Percentiles rank a stretch among this genome's conserved stretches.
phyloP scores from a whole-genome alignment of 2,888 invertebrate genomes.

The Leptodirus hochenwartii region DNA sequence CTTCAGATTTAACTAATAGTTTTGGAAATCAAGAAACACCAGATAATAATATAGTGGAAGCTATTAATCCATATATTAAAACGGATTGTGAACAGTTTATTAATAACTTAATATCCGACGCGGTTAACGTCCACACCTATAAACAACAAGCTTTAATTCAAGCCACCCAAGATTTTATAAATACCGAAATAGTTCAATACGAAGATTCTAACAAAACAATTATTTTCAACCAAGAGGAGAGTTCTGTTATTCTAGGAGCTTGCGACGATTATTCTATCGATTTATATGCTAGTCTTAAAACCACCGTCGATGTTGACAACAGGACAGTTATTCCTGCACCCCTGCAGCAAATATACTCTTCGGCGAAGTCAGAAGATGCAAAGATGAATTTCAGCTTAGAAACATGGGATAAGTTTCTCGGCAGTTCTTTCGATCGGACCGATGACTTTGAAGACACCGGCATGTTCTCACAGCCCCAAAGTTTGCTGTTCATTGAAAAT shows the following conservation, averaged over 20 bases:
- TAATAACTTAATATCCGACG: too few species aligned
- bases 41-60: too few species aligned
- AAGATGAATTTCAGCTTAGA: conserved; percentile 25
- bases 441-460: conserved; percentile 13
- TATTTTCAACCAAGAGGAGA: conserved; percentile 19
- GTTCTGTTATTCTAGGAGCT: conserved; percentile 37
- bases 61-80: too few species aligned
- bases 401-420: conserved; percentile 28
- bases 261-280: conserved; percentile 37
- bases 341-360: too few species aligned
- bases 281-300: conserved; percentile 31
- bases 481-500: conserved; percentile 19
- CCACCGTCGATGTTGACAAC: conserved; percentile 19
- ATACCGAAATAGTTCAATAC: conserved; percentile 11
- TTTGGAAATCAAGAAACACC: too few species aligned
- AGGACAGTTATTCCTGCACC: background rate
- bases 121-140: too few species aligned
- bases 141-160: too few species aligned
- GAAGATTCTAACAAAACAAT: conserved; percentile 8
- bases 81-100: too few species aligned
- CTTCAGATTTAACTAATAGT: too few species aligned
- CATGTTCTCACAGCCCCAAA: conserved; percentile 22
- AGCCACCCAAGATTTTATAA: conserved; percentile 13
- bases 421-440: conserved; percentile 22
- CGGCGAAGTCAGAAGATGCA: conserved; percentile 5